Evolutionary conservation across 2,113 vertebrate species (phyloP).

Genomic region (Rostratula benghalensis): DNA sequence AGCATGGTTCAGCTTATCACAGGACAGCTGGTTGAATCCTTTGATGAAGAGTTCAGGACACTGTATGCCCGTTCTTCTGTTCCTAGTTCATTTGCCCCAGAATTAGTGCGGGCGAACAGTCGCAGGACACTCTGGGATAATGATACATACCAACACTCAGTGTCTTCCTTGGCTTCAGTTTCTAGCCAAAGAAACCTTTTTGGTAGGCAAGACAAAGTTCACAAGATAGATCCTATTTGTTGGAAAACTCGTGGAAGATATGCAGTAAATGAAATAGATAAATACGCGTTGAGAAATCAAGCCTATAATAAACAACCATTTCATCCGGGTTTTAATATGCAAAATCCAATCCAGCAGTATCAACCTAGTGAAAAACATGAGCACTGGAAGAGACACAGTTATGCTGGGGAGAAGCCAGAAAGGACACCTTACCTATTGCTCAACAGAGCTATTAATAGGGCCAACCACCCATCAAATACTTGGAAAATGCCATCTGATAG

Average conservation of each 20-base stretch:
- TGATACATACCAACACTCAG: constrained; percentile 69
- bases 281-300: constrained; percentile 65
- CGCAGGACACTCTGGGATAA: constrained; percentile 71
- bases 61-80: constrained; percentile 89
- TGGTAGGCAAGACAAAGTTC: constrained; percentile 79
- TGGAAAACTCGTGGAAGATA: constrained; percentile 81
- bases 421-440: constrained; percentile 72
- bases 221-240: constrained; percentile 82
- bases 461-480: constrained; percentile 63
- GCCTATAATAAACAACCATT: constrained; percentile 69
- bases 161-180: constrained; percentile 77
- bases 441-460: constrained; percentile 71
- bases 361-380: constrained; percentile 78
- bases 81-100: constrained; percentile 75
- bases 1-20: constrained; percentile 96
- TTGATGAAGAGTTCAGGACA: constrained; percentile 95
- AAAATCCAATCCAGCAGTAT: constrained; percentile 73
- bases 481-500: constrained; percentile 86
- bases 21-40: constrained; percentile 90
- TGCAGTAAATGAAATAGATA: constrained; percentile 73
- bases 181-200: constrained; percentile 79
- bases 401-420: constrained; percentile 90
- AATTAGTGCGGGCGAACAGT: constrained; percentile 67
- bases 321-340: constrained; percentile 71
- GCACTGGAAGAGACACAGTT: constrained; percentile 92